phyloP scores from a whole-genome alignment of 2,113 vertebrate genomes.

The Semicossyphus pulcher region DNA sequence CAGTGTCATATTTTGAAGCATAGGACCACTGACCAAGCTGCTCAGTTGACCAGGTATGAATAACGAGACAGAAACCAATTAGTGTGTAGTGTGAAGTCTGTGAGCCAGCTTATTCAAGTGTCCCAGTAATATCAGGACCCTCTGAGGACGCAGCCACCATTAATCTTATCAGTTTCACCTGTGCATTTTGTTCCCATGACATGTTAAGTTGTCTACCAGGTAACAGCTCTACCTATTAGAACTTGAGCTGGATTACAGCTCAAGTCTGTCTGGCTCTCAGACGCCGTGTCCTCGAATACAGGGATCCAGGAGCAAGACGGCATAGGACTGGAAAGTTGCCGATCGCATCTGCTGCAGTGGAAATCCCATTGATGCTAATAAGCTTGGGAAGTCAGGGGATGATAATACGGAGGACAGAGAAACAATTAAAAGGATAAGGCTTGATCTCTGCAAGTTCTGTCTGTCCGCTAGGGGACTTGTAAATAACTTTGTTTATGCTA shows the following conservation, averaged over 20 bases:
- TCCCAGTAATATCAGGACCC: neutral
- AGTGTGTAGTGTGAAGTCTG: no score
- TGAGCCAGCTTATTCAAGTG: neutral
- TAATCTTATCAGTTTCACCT: neutral
- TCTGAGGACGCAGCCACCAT: neutral
- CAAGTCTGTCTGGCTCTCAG: conserved; percentile 1
- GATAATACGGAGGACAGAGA: conserved; percentile 49
- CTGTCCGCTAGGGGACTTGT: conserved; percentile 2
- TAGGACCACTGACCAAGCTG: no score
- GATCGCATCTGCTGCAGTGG: conserved; percentile 1
- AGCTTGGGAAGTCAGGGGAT: conserved; percentile 55
- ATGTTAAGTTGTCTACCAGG: neutral
- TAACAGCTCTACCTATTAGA: neutral
- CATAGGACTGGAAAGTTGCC: conserved; percentile 9
- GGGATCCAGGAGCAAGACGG: conserved; percentile 1
- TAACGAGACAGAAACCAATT: no score
- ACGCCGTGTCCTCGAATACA: neutral
- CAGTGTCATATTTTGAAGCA: no score
- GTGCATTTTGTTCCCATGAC: neutral
- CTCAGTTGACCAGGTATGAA: no score
- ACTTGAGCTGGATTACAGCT: conserved; percentile 6
- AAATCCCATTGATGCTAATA: conserved; percentile 69
- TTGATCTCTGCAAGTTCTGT: conserved; percentile 23
- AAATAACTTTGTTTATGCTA: neutral
- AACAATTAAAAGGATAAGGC: conserved; percentile 68